Evolutionary conservation across 1,140 invertebrate species (phyloP).

Genomic region (Drosophila micromelanica): DNA sequence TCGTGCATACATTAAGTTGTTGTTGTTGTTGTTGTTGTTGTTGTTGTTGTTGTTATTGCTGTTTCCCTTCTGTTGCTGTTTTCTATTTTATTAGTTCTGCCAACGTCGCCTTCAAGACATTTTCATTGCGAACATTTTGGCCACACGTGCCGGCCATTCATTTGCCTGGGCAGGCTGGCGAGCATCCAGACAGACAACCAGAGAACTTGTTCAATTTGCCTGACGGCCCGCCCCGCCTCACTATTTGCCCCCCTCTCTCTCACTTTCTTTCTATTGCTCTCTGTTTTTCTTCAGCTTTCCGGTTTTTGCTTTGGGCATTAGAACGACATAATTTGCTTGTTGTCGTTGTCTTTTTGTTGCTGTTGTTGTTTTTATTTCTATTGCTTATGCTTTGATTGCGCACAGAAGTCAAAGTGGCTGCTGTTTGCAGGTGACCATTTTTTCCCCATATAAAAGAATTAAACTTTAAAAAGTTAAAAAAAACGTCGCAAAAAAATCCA

Average conservation of each 20-base stretch:
- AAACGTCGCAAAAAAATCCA: too few species aligned
- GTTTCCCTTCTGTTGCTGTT: conserved; percentile 26
- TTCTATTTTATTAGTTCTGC: conserved; percentile 72
- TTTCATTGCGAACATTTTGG: conserved; percentile 70
- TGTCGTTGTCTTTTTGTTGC: conserved; percentile 34
- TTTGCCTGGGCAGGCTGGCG: conserved; percentile 34
- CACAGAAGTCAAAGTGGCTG: conserved; percentile 4
- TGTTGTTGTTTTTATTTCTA: conserved; percentile 31
- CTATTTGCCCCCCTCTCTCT: not conserved
- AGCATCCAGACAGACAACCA: conserved; percentile 14
- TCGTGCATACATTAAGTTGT: conserved; percentile 33
- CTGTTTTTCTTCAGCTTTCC: conserved; percentile 37
- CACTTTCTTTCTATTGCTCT: not conserved
- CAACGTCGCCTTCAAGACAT: conserved; percentile 41
- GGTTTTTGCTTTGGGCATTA: conserved; percentile 43
- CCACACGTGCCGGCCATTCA: conserved; percentile 80
- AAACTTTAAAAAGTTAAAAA: too few species aligned
- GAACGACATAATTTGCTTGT: conserved; percentile 69
- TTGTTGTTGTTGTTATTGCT: not conserved
- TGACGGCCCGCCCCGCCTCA: conserved; percentile 3
- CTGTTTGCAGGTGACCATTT: not conserved
- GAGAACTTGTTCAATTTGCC: conserved; percentile 42
- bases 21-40: not conserved
- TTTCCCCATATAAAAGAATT: not conserved
- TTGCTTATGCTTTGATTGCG: conserved; percentile 32